Evolutionary conservation across 2,797 vertebrate species (phyloP).

Genomic region (Psittacula derbiana): DNA sequence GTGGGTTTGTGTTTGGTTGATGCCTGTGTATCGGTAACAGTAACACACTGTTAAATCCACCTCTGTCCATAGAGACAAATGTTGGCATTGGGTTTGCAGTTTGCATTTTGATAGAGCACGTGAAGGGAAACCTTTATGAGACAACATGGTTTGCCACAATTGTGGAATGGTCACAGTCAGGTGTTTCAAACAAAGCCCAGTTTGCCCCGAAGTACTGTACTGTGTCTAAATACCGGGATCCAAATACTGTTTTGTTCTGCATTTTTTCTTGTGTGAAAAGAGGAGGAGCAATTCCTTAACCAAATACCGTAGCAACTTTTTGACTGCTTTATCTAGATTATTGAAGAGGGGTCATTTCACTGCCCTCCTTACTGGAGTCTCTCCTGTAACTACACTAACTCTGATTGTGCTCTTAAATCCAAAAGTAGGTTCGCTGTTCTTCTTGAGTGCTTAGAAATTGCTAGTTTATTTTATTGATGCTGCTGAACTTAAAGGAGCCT

Average conservation of each 20-base stretch:
- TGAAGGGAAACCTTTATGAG: neutral
- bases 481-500: neutral
- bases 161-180: fast-evolving
- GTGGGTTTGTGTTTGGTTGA: neutral
- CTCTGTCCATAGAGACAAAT: fast-evolving
- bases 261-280: neutral
- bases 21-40: neutral
- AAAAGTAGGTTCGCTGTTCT: neutral
- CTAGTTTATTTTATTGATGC: neutral
- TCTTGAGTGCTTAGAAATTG: neutral
- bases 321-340: neutral
- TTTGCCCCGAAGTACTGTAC: neutral
- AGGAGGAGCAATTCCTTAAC: neutral
- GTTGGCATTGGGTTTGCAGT: fast-evolving
- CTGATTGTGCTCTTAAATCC: neutral
- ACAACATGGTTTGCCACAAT: neutral
- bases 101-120: neutral
- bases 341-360: neutral
- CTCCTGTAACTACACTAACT: neutral
- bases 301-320: neutral
- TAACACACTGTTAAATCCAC: fast-evolving
- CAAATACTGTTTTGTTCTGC: neutral
- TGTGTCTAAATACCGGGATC: neutral
- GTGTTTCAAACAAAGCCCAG: fast-evolving
- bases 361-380: neutral